Evolutionary conservation across 2,888 invertebrate genomes (phyloP).

Genomic region (Hemithea aestivaria): DNA sequence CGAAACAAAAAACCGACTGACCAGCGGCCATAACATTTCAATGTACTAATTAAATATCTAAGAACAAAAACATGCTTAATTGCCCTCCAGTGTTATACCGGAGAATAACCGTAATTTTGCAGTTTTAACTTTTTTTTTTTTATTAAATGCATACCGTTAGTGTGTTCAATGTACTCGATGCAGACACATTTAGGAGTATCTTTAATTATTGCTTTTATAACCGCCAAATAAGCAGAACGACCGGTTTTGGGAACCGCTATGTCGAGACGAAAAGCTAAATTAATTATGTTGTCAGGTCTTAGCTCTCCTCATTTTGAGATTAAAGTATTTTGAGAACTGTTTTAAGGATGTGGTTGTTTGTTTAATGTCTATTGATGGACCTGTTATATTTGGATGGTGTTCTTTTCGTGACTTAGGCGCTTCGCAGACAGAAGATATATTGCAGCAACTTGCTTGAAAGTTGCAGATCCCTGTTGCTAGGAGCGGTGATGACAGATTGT

Average conservation of each 20-base stretch:
- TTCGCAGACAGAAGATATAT: too few relatives aligned
- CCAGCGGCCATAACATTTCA: not conserved
- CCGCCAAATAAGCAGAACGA: slow-evolving; percentile 34
- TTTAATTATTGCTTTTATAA: slow-evolving; percentile 38
- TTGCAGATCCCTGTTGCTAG: too few relatives aligned
- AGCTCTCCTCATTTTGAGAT: too few relatives aligned
- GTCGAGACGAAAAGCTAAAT: slow-evolving; percentile 8
- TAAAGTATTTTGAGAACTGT: too few relatives aligned
- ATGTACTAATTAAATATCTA: not conserved
- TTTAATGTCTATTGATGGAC: too few relatives aligned
- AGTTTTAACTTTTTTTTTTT: slow-evolving; percentile 14
- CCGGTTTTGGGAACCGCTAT: slow-evolving; percentile 36
- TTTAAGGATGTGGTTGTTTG: too few relatives aligned
- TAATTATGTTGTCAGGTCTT: slow-evolving; percentile 10
- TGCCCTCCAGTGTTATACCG: slow-evolving; percentile 2
- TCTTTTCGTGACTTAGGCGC: too few relatives aligned
- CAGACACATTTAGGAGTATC: slow-evolving; percentile 32
- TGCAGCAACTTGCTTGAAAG: too few relatives aligned
- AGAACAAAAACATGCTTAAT: not conserved
- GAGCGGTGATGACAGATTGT: too few relatives aligned
- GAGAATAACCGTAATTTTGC: slow-evolving; percentile 5
- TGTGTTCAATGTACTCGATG: slow-evolving; percentile 20
- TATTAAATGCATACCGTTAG: slow-evolving; percentile 19
- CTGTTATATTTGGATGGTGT: too few relatives aligned
- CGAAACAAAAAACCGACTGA: too few relatives aligned